Conservation (phyloP, 2,888 invertebrate species). For the Platycheirus rosarum region DNA sequence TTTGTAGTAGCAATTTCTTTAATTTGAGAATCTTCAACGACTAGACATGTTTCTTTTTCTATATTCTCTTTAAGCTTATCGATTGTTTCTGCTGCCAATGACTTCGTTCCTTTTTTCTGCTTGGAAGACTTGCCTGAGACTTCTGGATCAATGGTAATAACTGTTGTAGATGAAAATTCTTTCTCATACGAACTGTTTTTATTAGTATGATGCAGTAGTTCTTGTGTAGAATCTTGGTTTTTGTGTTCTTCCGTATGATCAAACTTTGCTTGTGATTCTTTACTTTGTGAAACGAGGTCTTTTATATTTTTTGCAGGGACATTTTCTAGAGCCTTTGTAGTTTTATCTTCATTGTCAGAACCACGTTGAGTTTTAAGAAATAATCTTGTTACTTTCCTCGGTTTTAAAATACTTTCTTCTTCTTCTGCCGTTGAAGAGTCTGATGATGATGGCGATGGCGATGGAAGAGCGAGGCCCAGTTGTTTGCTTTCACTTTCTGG, state of each 20-base stretch:
- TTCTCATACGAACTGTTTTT: background rate
- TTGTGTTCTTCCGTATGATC: background rate
- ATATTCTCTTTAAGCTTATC: background rate
- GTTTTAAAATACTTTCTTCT: background rate
- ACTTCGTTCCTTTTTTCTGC: background rate
- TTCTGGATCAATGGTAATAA: background rate
- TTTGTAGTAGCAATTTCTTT: background rate
- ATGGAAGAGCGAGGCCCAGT: background rate
- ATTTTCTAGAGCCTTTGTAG: background rate
- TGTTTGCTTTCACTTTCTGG: background rate
- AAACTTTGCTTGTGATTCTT: background rate
- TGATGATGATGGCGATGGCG: background rate
- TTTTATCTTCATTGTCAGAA: background rate
- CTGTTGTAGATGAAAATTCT: background rate
- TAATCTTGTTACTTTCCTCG: conserved; percentile 15
- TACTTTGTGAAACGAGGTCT: background rate
- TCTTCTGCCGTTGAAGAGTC: background rate
- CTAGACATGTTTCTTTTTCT: background rate
- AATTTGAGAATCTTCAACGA: background rate
- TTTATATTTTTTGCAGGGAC: background rate
- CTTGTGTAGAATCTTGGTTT: background rate
- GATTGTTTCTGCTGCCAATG: background rate
- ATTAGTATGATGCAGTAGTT: background rate
- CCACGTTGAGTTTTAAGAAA: conserved; percentile 3
- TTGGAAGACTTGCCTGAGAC: background rate